Evolutionary conservation across 1,140 invertebrate genomes (phyloP).

Genomic region (Caenorhabditis brenneri): DNA sequence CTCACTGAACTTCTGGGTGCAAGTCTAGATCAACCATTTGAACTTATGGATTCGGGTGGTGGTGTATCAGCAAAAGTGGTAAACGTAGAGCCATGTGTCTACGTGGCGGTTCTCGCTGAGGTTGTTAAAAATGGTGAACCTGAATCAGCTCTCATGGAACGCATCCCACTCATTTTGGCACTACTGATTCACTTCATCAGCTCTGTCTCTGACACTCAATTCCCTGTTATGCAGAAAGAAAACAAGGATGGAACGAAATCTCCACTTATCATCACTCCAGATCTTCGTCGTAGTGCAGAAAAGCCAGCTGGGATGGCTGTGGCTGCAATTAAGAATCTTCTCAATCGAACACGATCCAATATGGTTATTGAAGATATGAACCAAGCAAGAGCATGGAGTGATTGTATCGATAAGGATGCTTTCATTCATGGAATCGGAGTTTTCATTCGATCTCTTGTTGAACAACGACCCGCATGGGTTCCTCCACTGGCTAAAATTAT

Average conservation of each 20-base stretch:
- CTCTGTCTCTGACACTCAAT: conserved; percentile 65
- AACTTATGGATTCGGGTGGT: conserved; percentile 57
- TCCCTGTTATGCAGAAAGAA: conserved; percentile 59
- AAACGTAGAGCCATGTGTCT: conserved; percentile 57
- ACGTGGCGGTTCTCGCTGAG: conserved; percentile 64
- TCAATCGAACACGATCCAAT: conserved; percentile 53
- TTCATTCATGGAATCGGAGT: conserved; percentile 62
- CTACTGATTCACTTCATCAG: conserved; percentile 58
- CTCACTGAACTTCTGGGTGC: conserved; percentile 61
- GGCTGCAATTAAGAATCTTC: conserved; percentile 29
- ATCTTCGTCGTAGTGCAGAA: conserved; percentile 58
- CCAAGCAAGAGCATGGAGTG: conserved; percentile 66
- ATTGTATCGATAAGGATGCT: conserved; percentile 60
- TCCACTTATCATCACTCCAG: conserved; percentile 62
- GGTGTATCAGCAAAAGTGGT: conserved; percentile 65
- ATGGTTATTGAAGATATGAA: conserved; percentile 69
- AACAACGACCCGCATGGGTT: conserved; percentile 48
- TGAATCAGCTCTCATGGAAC: conserved; percentile 61
- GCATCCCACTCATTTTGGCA: conserved; percentile 61
- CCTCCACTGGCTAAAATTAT: conserved; percentile 34
- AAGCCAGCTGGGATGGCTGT: conserved; percentile 62
- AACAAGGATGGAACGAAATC: conserved; percentile 52
- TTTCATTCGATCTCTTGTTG: conserved; percentile 40
- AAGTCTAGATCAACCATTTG: conserved; percentile 52
- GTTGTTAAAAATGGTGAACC: conserved; percentile 66